Percentiles rank a stretch among this genome's conserved stretches.
These are phyloP conservation scores for Pedetes capensis DNA, from an alignment of 2,113 vertebrate genomes.

Conservation along the genomic window DNA sequence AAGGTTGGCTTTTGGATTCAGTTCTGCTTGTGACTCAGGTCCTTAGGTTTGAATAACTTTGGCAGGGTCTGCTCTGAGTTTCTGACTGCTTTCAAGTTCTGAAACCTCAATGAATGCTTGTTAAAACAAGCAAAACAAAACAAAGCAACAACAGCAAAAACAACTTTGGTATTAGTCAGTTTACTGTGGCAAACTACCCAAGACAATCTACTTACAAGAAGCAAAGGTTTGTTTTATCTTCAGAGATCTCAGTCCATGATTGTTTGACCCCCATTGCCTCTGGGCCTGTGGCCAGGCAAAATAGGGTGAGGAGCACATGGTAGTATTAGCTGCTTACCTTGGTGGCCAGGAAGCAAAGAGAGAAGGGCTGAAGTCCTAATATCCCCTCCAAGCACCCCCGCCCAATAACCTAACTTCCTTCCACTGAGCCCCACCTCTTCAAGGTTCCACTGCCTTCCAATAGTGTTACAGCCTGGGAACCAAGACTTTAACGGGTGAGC, in stretches of 20 bases:
- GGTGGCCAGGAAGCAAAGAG: background rate
- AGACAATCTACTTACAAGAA: background rate
- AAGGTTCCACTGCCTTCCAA: too few relatives aligned
- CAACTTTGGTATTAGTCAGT: background rate
- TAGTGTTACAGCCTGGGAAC: background rate
- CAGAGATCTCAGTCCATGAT: background rate
- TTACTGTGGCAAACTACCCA: background rate
- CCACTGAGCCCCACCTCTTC: too few relatives aligned
- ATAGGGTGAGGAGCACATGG: too few relatives aligned
- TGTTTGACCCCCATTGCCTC: background rate
- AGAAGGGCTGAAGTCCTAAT: background rate
- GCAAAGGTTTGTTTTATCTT: background rate
- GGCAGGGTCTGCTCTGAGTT: background rate
- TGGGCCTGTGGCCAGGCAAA: background rate
- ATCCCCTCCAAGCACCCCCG: background rate
- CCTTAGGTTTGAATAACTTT: background rate
- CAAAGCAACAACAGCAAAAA: too few relatives aligned
- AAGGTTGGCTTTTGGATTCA: slow-evolving; percentile 6
- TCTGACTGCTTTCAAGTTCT: background rate
- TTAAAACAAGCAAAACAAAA: background rate
- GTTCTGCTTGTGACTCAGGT: background rate
- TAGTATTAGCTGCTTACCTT: background rate
- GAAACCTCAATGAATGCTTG: background rate
- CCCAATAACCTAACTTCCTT: background rate
- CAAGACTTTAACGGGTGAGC: background rate